Evolutionary conservation across 2,113 vertebrate genomes (phyloP).

Genomic region (Holacanthus passer): DNA sequence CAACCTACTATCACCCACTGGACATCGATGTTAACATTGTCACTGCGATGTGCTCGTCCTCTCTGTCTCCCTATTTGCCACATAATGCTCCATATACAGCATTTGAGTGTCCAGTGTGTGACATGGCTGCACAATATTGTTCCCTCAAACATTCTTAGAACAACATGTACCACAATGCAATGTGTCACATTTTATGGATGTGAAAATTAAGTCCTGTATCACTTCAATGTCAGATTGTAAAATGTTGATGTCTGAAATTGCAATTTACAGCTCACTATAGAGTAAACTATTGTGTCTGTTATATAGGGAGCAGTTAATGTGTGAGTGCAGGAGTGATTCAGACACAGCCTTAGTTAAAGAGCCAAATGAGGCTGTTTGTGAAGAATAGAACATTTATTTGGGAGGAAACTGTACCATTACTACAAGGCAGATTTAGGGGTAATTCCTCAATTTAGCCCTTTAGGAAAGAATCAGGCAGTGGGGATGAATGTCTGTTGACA

Average conservation of each 20-base stretch:
- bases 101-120: too few relatives aligned
- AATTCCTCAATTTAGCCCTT: neutral
- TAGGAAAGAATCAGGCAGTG: constrained; percentile 4
- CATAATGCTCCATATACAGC: too few relatives aligned
- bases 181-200: too few relatives aligned
- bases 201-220: neutral
- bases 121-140: too few relatives aligned
- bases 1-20: too few relatives aligned
- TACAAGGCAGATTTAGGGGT: neutral
- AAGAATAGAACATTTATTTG: neutral
- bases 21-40: neutral
- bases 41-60: too few relatives aligned
- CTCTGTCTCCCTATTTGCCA: too few relatives aligned
- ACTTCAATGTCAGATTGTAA: too few relatives aligned
- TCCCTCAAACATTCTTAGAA: too few relatives aligned
- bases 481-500: constrained; percentile 20
- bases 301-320: neutral
- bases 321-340: neutral
- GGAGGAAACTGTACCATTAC: neutral
- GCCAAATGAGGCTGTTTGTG: neutral
- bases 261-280: neutral
- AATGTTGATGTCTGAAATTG: neutral
- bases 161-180: too few relatives aligned
- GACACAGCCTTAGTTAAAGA: neutral
- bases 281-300: neutral